Evolutionary conservation across 2,888 invertebrate species (phyloP), one percentile per base, ranked within the genome.

Genomic region (Xestia xanthographa): DNA sequence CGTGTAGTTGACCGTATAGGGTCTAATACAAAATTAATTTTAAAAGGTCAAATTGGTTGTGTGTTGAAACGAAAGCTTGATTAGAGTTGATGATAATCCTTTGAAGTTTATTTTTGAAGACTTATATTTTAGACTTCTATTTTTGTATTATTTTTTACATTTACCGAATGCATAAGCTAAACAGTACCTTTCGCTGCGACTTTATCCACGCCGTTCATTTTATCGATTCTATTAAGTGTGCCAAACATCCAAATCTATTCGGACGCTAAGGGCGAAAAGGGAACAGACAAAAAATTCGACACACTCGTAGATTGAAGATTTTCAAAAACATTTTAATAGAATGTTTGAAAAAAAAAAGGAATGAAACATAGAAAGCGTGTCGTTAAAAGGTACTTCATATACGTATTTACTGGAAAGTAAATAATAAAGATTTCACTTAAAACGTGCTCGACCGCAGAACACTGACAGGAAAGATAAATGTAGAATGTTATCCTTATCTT

Each of bases 61-160:
- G 60, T 60, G 53, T 22, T 58, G 29, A 41, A 62, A 34, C 56
- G 34, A 34, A 53, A 65, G 72, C 63, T 67, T 29, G n/a, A n/a
- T 45, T 41, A 26, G 9, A 50, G 66, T 72, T 62, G 26, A 38
- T 50, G 68, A 66, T 74, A 22, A 70, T 56, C 22, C 58, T 66
- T 84, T 82, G 74, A 80, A 76, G 81, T 75, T 82, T 78, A 81
- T 83, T 83, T 75, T 70, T n/a, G n/a, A n/a, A 43, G 29, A 43
- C 12, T 41, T 67, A 34, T 85, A 78, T 78, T 83, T 73, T 73
- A 34, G 38, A 48, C 17, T 53, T 63, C 41, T 85, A 77, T 78
- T 72, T 86, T 71, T 26, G 20, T 53, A 22, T 3, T 26, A 50
- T 63, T 75, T 12, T 34, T 85, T 78, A 75, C 77, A 77, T 83